Base-by-base conservation (phyloP, 2,888 invertebrate genomes). In the Lasioglossum zephyrum region DNA sequence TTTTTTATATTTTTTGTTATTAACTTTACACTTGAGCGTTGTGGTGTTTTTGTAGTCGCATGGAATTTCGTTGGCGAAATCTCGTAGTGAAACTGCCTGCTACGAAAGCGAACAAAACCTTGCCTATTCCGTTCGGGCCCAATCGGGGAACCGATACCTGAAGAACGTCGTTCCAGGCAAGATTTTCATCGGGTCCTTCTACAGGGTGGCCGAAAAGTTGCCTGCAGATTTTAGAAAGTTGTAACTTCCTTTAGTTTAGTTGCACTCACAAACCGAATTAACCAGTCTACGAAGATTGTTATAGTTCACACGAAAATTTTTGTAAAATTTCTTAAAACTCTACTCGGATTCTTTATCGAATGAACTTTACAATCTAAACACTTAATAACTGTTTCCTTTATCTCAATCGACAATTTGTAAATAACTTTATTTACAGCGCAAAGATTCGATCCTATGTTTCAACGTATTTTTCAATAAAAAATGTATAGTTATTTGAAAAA, bases 121-220 rank as follows among this genome's bases (percentile, higher is more conserved):
- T 39, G 22, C 22, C 69, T 69, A 39, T 36, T 9, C 22, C 11
- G 69, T 22, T 22, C 69, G 39, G 39, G 1, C 36, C 39, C 22
- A 69, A 69, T 69, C 39, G 36, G 9, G 69, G 39, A 39, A 69
- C 69, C 39, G 69, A 69, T 69, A 69, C 69, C 69, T 69, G 69
- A 39, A 11, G 18, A 22, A 69, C 69, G 18, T 39, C 39, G 39
- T 39, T 22, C 36, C 69, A 69, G 39, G 0, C 39, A 39, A 69
- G 69, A 69, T 69, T 69, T 69, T 22, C 69, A 69, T 69, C 69
- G 18, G 69, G 18, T 18, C 22, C 39, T 22, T 69, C 36, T 69
- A 69, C 8, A 69, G 69, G 69, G 69, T 69, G 69, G 18, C 9
- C 36, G 22, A 18, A 69, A 69, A 39, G 69, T 69, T 9, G 0